phyloP scores from a whole-genome alignment of 1,140 invertebrate species.

The Megalopta genalis region DNA sequence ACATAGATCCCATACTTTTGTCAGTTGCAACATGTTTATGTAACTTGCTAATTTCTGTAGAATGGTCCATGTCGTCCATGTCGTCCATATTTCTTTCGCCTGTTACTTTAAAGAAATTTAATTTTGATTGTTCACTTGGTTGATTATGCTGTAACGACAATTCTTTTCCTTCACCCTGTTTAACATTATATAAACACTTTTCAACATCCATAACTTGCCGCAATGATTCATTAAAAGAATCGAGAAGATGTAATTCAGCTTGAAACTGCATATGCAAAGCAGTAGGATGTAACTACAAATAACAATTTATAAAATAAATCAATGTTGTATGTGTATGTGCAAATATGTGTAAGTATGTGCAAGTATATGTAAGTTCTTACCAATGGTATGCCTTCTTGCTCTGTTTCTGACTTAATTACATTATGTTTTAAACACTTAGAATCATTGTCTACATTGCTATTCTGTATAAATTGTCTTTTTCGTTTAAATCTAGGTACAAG shows the following conservation, averaged over 20 bases:
- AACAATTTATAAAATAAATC: conserved; percentile 17
- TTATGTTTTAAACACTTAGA: conserved; percentile 49
- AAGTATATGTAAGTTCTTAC: conserved; percentile 49
- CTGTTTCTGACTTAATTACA: conserved; percentile 34
- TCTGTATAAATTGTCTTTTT: conserved; percentile 66
- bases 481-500: conserved; percentile 70
- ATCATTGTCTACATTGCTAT: conserved; percentile 52
- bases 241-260: conserved; percentile 76
- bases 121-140: conserved; percentile 56
- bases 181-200: conserved; percentile 71
- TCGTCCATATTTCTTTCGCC: conserved; percentile 22
- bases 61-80: conserved; percentile 44
- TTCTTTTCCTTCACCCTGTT: conserved; percentile 66
- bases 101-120: conserved; percentile 35
- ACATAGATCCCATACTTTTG: conserved; percentile 35
- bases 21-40: conserved; percentile 54
- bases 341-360: too few species aligned
- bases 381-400: conserved; percentile 58
- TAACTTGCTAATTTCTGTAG: conserved; percentile 41
- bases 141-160: conserved; percentile 63
- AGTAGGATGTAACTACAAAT: conserved; percentile 71
- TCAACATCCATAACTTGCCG: conserved; percentile 74
- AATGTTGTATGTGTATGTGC: background rate
- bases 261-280: conserved; percentile 78
- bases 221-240: conserved; percentile 76